These are phyloP conservation scores for Bursaphelenchus okinawaensis DNA, from an alignment of 2,888 invertebrate species.

Conservation along the genomic window DNA sequence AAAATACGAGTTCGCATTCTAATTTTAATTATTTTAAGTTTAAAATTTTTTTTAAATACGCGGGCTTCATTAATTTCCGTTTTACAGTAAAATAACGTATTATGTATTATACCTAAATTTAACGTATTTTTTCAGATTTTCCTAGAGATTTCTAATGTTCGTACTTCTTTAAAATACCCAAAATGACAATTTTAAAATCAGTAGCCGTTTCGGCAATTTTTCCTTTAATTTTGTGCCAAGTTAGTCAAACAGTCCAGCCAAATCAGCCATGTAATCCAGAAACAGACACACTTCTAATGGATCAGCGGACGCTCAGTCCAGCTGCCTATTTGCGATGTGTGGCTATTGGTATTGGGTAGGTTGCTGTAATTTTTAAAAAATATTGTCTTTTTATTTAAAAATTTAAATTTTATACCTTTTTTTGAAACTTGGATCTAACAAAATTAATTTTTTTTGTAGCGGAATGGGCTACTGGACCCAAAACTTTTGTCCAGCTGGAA, in stretches of 20 bases:
- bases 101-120: too few relatives aligned
- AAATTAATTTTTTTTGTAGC: conserved; percentile 16
- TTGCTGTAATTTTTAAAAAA: background rate
- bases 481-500: conserved; percentile 48
- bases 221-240: background rate
- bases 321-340: conserved; percentile 49
- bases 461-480: conserved; percentile 50
- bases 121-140: too few relatives aligned
- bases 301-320: conserved; percentile 48
- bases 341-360: conserved; percentile 45
- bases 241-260: conserved; percentile 14
- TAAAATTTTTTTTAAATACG: too few relatives aligned
- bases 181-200: too few relatives aligned
- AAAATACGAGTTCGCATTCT: too few relatives aligned
- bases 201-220: background rate
- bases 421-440: background rate
- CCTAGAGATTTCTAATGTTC: too few relatives aligned
- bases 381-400: conserved; percentile 8
- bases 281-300: conserved; percentile 44
- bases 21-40: too few relatives aligned
- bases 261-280: conserved; percentile 49
- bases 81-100: too few relatives aligned
- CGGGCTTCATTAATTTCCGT: too few relatives aligned
- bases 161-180: too few relatives aligned
- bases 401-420: conserved; percentile 7